A percentile compares a stretch with the other conserved stretches of the same genome.
These are phyloP conservation scores for Sarcophaga caerulescens DNA, from an alignment of 2,888 invertebrate species.

Conservation along the genomic window DNA sequence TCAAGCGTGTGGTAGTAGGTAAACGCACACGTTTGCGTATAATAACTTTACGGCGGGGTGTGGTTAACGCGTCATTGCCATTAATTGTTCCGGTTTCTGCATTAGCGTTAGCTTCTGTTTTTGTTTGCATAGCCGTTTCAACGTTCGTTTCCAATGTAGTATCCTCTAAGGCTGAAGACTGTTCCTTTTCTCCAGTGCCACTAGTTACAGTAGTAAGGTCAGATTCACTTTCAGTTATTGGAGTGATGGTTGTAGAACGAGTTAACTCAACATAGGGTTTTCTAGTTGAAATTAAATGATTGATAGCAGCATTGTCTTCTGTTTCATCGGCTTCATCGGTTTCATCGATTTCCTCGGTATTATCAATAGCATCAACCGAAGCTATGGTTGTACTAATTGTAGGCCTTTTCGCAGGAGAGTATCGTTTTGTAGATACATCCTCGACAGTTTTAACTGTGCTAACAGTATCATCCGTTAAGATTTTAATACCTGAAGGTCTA, in stretches of 20 bases:
- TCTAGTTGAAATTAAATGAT: neutral
- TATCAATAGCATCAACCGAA: neutral
- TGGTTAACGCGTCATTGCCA: neutral
- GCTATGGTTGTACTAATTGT: neutral
- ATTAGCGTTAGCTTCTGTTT: neutral
- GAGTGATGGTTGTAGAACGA: neutral
- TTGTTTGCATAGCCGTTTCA: neutral
- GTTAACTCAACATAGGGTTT: conserved; percentile 6
- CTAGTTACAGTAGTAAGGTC: neutral
- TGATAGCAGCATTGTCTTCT: neutral
- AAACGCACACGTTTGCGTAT: conserved; percentile 33
- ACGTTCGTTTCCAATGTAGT: neutral
- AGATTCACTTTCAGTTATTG: neutral
- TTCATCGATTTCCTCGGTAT: neutral
- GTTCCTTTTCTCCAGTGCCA: neutral
- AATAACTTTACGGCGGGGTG: conserved; percentile 17
- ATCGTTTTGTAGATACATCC: no score
- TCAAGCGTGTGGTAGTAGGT: conserved; percentile 1
- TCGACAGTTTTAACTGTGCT: no score
- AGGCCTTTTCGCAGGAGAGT: neutral
- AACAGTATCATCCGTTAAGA: no score
- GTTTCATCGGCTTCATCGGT: neutral
- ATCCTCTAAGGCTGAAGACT: neutral
- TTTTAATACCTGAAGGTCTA: no score
- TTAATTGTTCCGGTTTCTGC: neutral